A percentile compares a stretch with the other conserved stretches of the same genome.
Conservation (phyloP, 2,888 invertebrate species). For the Stomorhina lunata region DNA sequence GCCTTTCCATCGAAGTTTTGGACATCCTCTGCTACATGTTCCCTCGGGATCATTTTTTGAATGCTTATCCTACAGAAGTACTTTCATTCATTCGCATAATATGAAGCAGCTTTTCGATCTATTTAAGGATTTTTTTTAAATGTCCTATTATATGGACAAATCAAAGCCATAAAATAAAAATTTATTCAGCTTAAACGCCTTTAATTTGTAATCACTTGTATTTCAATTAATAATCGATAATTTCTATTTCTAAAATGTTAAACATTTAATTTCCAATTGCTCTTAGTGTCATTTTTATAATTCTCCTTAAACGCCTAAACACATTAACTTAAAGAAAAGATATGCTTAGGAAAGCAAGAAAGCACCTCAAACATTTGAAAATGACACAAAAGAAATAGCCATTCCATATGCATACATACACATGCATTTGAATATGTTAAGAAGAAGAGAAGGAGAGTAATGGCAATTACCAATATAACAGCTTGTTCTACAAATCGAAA, state of each 20-base stretch:
- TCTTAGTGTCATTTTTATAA: not conserved
- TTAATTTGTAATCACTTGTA: not conserved
- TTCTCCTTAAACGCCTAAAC: not conserved
- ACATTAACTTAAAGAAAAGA: not conserved
- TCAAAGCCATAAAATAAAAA: too few species aligned
- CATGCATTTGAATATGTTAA: too few species aligned
- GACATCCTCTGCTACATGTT: too few species aligned
- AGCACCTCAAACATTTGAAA: conserved; percentile 24
- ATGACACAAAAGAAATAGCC: not conserved
- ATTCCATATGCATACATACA: too few species aligned
- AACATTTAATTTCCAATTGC: not conserved
- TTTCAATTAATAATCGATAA: not conserved
- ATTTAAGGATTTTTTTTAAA: too few species aligned
- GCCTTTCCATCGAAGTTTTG: too few species aligned
- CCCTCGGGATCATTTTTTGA: too few species aligned
- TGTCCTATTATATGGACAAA: too few species aligned
- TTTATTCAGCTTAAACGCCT: too few species aligned
- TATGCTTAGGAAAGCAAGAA: not conserved
- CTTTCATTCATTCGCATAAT: too few species aligned
- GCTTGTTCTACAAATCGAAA: conserved; percentile 64
- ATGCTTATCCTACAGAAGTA: too few species aligned
- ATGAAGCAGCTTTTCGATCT: too few species aligned
- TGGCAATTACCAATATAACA: conserved; percentile 55
- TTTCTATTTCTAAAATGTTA: not conserved
- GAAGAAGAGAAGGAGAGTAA: conserved; percentile 28